A percentile compares a stretch with the other conserved stretches of the same genome.
Conservation (phyloP, 64 coral and sea anemone species). For the Hydrozoanthus tunicans region DNA sequence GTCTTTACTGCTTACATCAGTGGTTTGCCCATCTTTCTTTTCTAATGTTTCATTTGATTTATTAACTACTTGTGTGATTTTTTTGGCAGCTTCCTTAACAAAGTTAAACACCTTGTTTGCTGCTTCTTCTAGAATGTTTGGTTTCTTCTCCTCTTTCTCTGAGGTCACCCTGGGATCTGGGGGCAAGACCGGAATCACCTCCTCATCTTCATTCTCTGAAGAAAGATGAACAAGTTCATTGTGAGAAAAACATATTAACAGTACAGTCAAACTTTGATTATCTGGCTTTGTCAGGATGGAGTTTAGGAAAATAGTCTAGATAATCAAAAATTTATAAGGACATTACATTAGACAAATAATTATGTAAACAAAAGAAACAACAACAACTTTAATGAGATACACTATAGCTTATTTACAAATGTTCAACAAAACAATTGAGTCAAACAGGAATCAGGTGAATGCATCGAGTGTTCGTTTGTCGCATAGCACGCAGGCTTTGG, state of each 20-base stretch:
- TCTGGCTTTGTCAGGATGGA: too few relatives aligned
- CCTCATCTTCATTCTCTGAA: conserved; percentile 76
- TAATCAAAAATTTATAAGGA: too few relatives aligned
- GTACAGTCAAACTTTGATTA: not conserved
- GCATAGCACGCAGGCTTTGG: too few relatives aligned
- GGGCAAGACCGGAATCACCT: conserved; percentile 69
- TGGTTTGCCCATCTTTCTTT: not conserved
- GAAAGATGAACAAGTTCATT: not conserved
- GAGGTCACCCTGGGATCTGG: conserved; percentile 62
- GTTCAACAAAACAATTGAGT: too few relatives aligned
- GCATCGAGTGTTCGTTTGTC: too few relatives aligned
- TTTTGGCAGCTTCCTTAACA: conserved; percentile 84
- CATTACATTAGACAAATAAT: too few relatives aligned
- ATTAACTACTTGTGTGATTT: conserved; percentile 34
- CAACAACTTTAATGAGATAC: too few relatives aligned
- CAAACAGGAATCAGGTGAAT: too few relatives aligned
- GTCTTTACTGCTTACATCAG: not conserved
- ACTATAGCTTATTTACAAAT: too few relatives aligned
- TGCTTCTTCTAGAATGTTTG: conserved; percentile 79
- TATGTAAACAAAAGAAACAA: too few relatives aligned
- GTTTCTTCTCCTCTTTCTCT: conserved; percentile 55
- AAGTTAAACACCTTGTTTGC: conserved; percentile 87
- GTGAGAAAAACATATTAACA: not conserved
- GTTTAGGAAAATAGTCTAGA: too few relatives aligned
- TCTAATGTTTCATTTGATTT: conserved; percentile 27